Conservation (phyloP, 1,140 invertebrate genomes). For the Brachionus rotundiformis region DNA sequence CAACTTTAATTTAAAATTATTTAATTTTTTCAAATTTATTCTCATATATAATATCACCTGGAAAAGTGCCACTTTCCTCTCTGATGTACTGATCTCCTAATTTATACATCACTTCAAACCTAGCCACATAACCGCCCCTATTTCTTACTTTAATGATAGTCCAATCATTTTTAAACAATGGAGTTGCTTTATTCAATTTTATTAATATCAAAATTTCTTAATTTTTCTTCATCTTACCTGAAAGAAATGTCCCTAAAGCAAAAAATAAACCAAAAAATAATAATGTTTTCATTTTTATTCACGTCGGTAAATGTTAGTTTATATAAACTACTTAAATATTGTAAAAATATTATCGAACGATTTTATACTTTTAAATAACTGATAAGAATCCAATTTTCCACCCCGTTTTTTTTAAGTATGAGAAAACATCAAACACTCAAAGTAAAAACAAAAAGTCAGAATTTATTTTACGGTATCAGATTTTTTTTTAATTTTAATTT, state of each 20-base stretch:
- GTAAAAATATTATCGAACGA: not conserved
- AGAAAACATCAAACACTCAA: not conserved
- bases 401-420: not conserved
- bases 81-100: not conserved
- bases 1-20: constrained; percentile 1
- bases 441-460: not conserved
- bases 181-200: not conserved
- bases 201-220: not conserved
- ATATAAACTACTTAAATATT: not conserved
- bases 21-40: not conserved
- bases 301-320: not conserved
- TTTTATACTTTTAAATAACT: not conserved
- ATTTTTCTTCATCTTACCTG: not conserved
- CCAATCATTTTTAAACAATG: constrained; percentile 29
- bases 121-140: constrained; percentile 31
- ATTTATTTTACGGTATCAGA: not conserved
- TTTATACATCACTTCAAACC: constrained; percentile 46
- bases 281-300: not conserved
- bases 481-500: not conserved
- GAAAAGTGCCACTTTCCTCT: constrained; percentile 1
- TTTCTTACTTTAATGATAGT: constrained; percentile 47
- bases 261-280: not conserved
- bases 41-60: not conserved
- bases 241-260: not conserved
- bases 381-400: not conserved